These are phyloP conservation scores for Acanthurus lineatus DNA, from an alignment of 2,797 vertebrate genomes.

Conservation along the genomic window DNA sequence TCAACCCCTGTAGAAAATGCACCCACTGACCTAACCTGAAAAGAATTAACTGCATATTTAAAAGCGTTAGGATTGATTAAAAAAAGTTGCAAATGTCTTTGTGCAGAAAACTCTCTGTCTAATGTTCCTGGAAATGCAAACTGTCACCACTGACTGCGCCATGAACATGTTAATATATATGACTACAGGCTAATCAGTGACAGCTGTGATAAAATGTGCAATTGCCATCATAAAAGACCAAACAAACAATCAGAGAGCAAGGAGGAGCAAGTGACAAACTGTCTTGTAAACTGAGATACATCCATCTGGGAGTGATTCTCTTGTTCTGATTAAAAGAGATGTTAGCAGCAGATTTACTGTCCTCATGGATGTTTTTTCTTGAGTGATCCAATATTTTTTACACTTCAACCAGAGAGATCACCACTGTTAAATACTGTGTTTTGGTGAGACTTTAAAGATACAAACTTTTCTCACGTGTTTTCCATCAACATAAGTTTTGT, in stretches of 20 bases:
- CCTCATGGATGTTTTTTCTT: slow-evolving; percentile 20
- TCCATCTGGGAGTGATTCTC: slow-evolving; percentile 65
- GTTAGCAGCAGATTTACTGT: slow-evolving; percentile 32
- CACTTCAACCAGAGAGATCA: neutral
- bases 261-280: slow-evolving; percentile 49
- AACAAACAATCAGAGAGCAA: slow-evolving; percentile 55
- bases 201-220: slow-evolving; percentile 35
- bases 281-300: slow-evolving; percentile 18
- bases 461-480: neutral
- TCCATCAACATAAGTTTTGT: neutral
- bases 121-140: neutral
- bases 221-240: slow-evolving; percentile 28
- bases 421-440: slow-evolving; percentile 4
- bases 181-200: slow-evolving; percentile 26
- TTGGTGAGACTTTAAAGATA: neutral
- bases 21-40: neutral
- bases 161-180: neutral
- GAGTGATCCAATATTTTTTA: slow-evolving; percentile 28
- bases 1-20: neutral
- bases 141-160: neutral
- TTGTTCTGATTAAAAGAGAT: slow-evolving; percentile 42
- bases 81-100: neutral
- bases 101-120: neutral
- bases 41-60: no score
- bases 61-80: no score